phyloP scores from a whole-genome alignment of 2,888 invertebrate species.

The Ephialtes manifestator region DNA sequence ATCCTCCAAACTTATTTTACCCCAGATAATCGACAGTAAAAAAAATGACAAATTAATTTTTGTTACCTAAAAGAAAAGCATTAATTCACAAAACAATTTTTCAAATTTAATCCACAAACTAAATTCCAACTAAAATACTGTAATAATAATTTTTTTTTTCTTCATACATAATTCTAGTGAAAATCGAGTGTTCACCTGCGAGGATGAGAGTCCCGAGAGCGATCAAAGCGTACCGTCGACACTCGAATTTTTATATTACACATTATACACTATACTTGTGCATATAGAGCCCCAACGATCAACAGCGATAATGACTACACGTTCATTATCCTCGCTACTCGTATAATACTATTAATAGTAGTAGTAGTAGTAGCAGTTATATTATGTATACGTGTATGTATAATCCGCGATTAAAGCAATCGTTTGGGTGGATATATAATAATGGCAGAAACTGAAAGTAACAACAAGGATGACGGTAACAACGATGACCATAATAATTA shows the following conservation, averaged over 20 bases:
- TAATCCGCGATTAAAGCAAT: slow-evolving; percentile 62
- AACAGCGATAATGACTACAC: slow-evolving; percentile 64
- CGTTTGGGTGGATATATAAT: slow-evolving; percentile 61
- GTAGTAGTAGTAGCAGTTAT: slow-evolving; percentile 71
- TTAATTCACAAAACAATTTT: too few species aligned
- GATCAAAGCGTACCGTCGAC: slow-evolving; percentile 53
- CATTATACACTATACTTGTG: slow-evolving; percentile 62
- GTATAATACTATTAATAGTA: slow-evolving; percentile 49
- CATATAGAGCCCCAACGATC: slow-evolving; percentile 57
- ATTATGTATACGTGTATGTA: slow-evolving; percentile 72
- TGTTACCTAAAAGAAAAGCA: too few species aligned
- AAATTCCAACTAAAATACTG: neutral
- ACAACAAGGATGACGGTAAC: slow-evolving; percentile 72
- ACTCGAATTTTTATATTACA: slow-evolving; percentile 63
- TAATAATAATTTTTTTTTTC: too few species aligned
- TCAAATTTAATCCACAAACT: too few species aligned
- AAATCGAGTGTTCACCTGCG: neutral
- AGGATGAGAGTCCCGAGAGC: slow-evolving; percentile 47
- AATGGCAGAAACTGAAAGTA: slow-evolving; percentile 70
- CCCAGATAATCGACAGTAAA: neutral
- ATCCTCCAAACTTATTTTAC: too few species aligned
- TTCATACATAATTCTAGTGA: neutral
- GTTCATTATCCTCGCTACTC: slow-evolving; percentile 62
- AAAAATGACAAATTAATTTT: too few species aligned
- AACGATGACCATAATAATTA: slow-evolving; percentile 70